Base-by-base conservation (phyloP, 2,797 vertebrate species). In the Selene dorsalis region DNA sequence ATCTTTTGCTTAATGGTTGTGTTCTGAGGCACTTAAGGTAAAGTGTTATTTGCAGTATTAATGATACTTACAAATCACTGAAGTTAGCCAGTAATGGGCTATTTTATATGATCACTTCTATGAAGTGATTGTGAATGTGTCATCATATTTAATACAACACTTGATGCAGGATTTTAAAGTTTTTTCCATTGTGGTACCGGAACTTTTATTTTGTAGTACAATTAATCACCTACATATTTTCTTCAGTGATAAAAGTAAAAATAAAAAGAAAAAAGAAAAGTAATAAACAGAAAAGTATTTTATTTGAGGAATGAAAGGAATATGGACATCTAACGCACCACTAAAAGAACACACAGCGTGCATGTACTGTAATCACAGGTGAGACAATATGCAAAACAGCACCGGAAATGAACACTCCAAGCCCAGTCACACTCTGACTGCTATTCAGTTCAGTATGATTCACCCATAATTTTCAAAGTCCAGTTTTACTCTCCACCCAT, bases 391-490 rank as follows among this genome's bases (percentile, higher is more conserved):
- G 22, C 48, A 48, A 32, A 63, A 53, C 4, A 11, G n/a, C 3
- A 24, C 38, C 72, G 58, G 59, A 69, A 63, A 53, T 74, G n/a
- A 68, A 9, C n/a, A n/a, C 30, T 56, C 2, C 22, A 48, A 35
- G 30, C 52, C 32, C 38, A 48, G 52, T 60, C 52, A 64, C 1
- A 1, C 68, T 53, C 60, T 53, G 52, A 43, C 73, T 48, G 50
- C 18, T 22, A 7, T 41, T 35, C 9, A 32, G 11, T 28, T 65
- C 3, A 53, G 22, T 4, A 22, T 77, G 73, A 80, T 75, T 80
- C 58, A 77, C n/a, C 32, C 55, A 4, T 22, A 41, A 57, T 69
- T 64, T 66, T 75, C 2, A 66, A 18, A 66, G 16, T 59, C 45
- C 24, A 45, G 9, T 32, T 18, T 17, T 43, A 72, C 58, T 62